Conservation (phyloP, 2,888 invertebrate species). For the Chrysina gloriosa region DNA sequence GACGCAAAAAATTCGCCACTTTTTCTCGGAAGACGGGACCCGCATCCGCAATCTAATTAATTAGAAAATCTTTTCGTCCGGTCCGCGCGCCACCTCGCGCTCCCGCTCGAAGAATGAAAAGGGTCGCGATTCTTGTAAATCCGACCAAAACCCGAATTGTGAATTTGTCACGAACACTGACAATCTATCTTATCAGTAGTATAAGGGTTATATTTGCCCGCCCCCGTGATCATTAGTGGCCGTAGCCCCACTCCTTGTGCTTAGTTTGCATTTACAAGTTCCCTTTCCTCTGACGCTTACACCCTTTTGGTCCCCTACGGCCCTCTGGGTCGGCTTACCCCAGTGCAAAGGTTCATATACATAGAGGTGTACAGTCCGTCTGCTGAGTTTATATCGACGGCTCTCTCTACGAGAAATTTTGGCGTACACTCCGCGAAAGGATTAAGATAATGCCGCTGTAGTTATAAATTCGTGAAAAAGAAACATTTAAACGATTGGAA, state of each 20-base stretch:
- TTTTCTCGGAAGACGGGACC: slow-evolving; percentile 31
- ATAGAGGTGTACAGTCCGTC: slow-evolving; percentile 65
- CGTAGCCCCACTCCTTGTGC: slow-evolving; percentile 64
- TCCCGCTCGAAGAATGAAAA: slow-evolving; percentile 31
- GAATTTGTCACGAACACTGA: slow-evolving; percentile 62
- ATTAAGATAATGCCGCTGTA: slow-evolving; percentile 30
- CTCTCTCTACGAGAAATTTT: slow-evolving; percentile 48
- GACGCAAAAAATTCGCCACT: slow-evolving; percentile 15
- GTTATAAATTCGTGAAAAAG: too few species aligned
- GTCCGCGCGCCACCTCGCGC: background rate
- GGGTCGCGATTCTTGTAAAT: slow-evolving; percentile 39
- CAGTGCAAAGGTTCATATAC: slow-evolving; percentile 65
- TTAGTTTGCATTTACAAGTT: slow-evolving; percentile 67
- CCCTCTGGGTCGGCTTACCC: slow-evolving; percentile 57
- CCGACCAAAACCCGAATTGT: slow-evolving; percentile 60
- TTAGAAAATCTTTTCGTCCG: slow-evolving; percentile 39
- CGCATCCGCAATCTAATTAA: slow-evolving; percentile 37
- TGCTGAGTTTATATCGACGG: slow-evolving; percentile 49
- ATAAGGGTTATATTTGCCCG: slow-evolving; percentile 63
- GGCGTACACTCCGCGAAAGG: slow-evolving; percentile 47
- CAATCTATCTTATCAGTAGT: slow-evolving; percentile 63
- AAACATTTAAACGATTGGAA: too few species aligned
- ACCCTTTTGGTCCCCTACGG: slow-evolving; percentile 50
- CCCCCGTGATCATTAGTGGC: slow-evolving; percentile 64
- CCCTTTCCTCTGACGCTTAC: slow-evolving; percentile 55